Conservation (phyloP, 2,888 invertebrate species). For the Ischnura elegans region DNA sequence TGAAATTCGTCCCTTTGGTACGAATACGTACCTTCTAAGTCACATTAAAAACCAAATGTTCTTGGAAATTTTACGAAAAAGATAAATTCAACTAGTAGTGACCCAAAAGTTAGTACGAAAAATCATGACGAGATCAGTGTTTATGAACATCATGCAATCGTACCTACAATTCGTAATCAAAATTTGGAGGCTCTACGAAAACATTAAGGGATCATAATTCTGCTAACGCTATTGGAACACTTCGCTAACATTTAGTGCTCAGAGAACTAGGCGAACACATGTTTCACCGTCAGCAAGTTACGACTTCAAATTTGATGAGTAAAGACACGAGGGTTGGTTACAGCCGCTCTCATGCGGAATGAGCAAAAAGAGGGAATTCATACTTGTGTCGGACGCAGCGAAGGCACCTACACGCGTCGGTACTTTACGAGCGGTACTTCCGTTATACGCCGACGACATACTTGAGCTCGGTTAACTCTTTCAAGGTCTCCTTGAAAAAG, state of each 20-base stretch:
- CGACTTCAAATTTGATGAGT: background rate
- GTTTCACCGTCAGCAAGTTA: background rate
- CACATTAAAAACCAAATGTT: too few relatives aligned
- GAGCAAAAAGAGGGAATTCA: background rate
- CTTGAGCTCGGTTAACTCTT: background rate
- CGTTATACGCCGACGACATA: background rate
- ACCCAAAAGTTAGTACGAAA: too few relatives aligned
- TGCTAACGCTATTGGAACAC: background rate
- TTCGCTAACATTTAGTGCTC: background rate
- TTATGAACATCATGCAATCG: too few relatives aligned
- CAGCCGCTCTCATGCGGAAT: background rate
- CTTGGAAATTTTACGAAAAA: too few relatives aligned
- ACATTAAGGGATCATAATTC: background rate
- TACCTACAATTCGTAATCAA: too few relatives aligned
- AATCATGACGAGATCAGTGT: too few relatives aligned
- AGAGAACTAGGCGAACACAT: background rate
- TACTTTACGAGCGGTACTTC: background rate
- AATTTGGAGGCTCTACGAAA: too few relatives aligned
- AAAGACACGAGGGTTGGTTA: background rate
- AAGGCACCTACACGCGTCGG: background rate
- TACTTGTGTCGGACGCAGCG: background rate
- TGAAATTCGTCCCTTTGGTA: too few relatives aligned
- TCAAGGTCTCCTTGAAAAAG: background rate
- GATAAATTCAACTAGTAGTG: too few relatives aligned
- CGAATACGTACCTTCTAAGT: too few relatives aligned